Evolutionary conservation across 2,113 vertebrate genomes (phyloP).

Genomic region (Geococcyx californianus): DNA sequence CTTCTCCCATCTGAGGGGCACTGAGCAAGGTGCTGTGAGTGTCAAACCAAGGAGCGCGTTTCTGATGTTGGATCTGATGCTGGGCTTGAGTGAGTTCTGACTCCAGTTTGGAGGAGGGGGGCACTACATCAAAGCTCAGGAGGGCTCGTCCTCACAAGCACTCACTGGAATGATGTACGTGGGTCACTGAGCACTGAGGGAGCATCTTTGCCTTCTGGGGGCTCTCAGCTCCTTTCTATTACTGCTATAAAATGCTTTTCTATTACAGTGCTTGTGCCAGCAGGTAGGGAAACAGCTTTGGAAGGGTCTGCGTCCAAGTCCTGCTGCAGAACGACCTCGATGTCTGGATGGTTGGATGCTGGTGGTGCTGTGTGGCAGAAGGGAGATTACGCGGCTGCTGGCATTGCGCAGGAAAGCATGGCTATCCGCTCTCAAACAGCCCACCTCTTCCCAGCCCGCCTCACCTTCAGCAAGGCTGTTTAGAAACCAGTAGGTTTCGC

Average conservation of each 20-base stretch:
- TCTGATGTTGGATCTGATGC: fast-evolving
- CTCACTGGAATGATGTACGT: background rate
- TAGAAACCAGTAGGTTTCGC: background rate
- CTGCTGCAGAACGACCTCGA: background rate
- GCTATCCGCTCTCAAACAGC: background rate
- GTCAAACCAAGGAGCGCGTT: background rate
- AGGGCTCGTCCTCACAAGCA: background rate
- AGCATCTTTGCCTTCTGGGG: background rate
- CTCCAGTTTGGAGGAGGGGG: background rate
- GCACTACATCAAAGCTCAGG: background rate
- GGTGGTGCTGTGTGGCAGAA: background rate
- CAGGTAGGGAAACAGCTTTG: background rate
- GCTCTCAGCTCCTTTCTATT: background rate
- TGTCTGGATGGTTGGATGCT: background rate
- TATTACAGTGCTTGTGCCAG: background rate
- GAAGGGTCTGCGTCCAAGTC: background rate
- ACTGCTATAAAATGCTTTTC: background rate
- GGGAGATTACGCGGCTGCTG: background rate
- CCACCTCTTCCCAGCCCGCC: background rate
- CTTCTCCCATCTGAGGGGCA: background rate
- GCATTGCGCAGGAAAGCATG: fast-evolving
- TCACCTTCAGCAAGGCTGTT: background rate
- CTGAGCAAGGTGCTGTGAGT: background rate
- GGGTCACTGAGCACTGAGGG: fast-evolving
- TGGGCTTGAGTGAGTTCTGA: background rate